Evolutionary conservation across 2,888 invertebrate genomes (phyloP).

Genomic region (Suillia variegata): DNA sequence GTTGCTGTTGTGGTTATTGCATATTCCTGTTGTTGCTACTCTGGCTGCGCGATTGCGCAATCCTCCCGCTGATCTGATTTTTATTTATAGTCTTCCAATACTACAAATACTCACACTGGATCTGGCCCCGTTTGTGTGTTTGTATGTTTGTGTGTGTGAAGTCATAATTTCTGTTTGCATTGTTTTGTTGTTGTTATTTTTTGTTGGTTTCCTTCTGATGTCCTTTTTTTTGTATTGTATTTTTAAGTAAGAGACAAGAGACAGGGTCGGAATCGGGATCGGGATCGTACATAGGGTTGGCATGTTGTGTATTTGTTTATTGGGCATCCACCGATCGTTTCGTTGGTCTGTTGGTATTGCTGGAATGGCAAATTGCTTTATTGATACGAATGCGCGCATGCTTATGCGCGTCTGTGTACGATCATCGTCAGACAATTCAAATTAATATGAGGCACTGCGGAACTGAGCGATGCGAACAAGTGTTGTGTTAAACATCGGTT

Average conservation of each 20-base stretch:
- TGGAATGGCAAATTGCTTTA: slow-evolving; percentile 14
- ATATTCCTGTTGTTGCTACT: slow-evolving; percentile 16
- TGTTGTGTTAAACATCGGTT: slow-evolving; percentile 9
- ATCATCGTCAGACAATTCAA: slow-evolving; percentile 33
- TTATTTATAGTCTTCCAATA: slow-evolving; percentile 44
- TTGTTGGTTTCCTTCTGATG: slow-evolving; percentile 10
- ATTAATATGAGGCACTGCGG: slow-evolving; percentile 30
- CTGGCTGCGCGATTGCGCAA: slow-evolving; percentile 52
- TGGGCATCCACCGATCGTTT: slow-evolving; percentile 17
- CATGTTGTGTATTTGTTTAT: slow-evolving; percentile 36
- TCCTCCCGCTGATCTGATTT: slow-evolving; percentile 56
- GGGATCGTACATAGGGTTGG: slow-evolving; percentile 4
- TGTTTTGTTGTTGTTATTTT: slow-evolving; percentile 17
- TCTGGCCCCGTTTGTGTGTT: neutral
- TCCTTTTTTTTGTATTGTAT: slow-evolving; percentile 9
- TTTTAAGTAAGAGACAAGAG: too few relatives aligned
- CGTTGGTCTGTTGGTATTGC: neutral
- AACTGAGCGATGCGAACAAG: too few relatives aligned
- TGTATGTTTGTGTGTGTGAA: too few relatives aligned
- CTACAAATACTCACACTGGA: too few relatives aligned
- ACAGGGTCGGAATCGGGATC: too few relatives aligned
- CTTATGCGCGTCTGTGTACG: neutral
- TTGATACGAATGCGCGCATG: neutral
- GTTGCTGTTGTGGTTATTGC: slow-evolving; percentile 5
- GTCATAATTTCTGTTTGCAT: slow-evolving; percentile 23